A percentile compares a stretch with the other conserved stretches of the same genome.
phyloP scores from a whole-genome alignment of 2,113 vertebrate genomes.

The Sinosuthora webbiana region DNA sequence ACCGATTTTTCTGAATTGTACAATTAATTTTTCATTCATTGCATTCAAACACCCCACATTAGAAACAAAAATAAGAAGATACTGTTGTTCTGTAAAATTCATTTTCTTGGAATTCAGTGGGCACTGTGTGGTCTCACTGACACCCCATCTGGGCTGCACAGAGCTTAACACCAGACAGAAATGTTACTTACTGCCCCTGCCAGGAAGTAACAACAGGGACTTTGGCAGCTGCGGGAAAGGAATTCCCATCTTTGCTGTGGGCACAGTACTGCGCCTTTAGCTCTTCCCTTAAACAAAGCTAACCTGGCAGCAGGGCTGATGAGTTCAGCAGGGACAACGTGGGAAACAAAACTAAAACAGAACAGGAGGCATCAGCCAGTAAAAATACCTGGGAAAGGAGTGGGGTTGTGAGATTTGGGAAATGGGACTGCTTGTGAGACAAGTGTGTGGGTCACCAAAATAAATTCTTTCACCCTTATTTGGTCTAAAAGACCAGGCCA shows the following conservation, averaged over 20 bases:
- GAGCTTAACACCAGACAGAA: background rate
- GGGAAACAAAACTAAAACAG: background rate
- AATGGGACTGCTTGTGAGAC: background rate
- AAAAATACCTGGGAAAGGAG: background rate
- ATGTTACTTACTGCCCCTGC: background rate
- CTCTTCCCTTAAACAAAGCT: background rate
- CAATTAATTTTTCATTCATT: background rate
- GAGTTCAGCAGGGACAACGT: background rate
- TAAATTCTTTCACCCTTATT: background rate
- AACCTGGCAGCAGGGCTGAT: background rate
- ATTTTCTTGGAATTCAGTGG: background rate
- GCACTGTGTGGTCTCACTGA: background rate
- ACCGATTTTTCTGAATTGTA: background rate
- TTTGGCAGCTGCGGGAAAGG: background rate
- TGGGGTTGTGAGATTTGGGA: background rate
- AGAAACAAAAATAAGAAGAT: background rate
- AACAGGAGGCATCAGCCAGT: background rate
- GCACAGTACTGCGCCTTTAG: background rate
- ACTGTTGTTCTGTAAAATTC: fast-evolving
- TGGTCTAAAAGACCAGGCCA: background rate
- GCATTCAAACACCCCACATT: background rate
- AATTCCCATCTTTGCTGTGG: background rate
- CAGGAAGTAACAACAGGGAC: too few relatives aligned
- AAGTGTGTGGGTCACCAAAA: background rate
- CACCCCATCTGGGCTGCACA: background rate